Conservation (phyloP, 2,113 vertebrate genomes). For the Crocuta crocuta region DNA sequence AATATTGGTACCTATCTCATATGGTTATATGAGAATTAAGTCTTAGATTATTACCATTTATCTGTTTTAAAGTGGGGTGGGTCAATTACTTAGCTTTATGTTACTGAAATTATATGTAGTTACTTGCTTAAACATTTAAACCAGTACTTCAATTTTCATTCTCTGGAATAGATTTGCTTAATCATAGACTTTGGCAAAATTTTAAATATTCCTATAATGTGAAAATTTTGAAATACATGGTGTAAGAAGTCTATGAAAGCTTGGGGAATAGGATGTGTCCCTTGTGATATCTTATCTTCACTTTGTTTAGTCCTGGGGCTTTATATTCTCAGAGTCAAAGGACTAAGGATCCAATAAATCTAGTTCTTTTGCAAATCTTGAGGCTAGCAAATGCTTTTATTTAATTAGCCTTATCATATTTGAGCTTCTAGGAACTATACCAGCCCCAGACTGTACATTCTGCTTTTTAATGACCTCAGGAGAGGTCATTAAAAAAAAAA, state of each 20-base stretch:
- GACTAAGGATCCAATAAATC: background rate
- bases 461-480: background rate
- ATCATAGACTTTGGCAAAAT: background rate
- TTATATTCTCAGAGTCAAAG: background rate
- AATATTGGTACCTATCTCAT: background rate
- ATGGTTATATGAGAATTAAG: background rate
- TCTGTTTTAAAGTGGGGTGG: background rate
- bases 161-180: background rate
- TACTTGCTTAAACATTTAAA: background rate
- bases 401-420: slow-evolving; percentile 61
- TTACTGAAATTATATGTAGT: background rate
- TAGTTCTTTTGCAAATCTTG: background rate
- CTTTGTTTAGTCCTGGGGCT: background rate
- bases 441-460: background rate
- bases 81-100: slow-evolving; percentile 2
- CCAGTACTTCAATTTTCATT: background rate
- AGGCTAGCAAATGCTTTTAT: background rate
- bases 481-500: no score
- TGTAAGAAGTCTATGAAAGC: background rate
- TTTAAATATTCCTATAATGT: background rate
- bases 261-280: background rate
- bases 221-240: background rate
- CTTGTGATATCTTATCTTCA: background rate
- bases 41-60: background rate
- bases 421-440: fast-evolving